Evolutionary conservation across 2,797 vertebrate genomes (phyloP).

Genomic region (Nyctalus aviator): DNA sequence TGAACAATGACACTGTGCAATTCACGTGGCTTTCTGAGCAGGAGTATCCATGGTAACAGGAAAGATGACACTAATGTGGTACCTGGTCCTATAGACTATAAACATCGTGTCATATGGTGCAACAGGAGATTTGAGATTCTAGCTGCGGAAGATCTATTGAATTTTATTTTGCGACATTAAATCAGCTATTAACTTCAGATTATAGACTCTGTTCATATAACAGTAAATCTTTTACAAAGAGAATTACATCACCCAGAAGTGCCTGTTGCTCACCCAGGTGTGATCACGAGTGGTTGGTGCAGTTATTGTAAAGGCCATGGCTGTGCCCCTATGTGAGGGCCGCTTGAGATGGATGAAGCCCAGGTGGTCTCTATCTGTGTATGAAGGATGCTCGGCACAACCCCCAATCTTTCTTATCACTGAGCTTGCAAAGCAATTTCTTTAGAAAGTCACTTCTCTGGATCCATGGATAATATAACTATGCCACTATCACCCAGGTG

Average conservation of each 20-base stretch:
- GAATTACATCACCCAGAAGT: not conserved
- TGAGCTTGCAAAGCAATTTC: not conserved
- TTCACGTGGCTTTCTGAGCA: not conserved
- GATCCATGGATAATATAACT: not conserved
- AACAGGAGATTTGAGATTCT: not conserved
- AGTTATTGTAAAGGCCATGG: not conserved
- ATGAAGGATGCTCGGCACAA: not conserved
- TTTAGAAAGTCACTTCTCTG: not conserved
- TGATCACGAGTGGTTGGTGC: not conserved
- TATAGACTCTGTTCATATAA: not conserved
- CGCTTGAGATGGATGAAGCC: not conserved
- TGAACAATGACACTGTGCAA: not conserved
- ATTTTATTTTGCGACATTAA: conserved; percentile 33
- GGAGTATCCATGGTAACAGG: not conserved
- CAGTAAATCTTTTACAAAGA: not conserved
- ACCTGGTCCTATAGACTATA: not conserved
- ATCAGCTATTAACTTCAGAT: not conserved
- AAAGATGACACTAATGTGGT: not conserved
- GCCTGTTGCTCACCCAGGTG: not conserved
- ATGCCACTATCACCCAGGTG: not conserved
- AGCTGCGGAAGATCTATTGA: not conserved
- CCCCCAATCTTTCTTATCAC: not conserved
- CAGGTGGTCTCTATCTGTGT: not conserved
- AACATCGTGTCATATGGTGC: not conserved
- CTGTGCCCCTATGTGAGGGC: not conserved